These are phyloP conservation scores for Tamias sibiricus DNA, from an alignment of 2,113 vertebrate species.

Conservation along the genomic window DNA sequence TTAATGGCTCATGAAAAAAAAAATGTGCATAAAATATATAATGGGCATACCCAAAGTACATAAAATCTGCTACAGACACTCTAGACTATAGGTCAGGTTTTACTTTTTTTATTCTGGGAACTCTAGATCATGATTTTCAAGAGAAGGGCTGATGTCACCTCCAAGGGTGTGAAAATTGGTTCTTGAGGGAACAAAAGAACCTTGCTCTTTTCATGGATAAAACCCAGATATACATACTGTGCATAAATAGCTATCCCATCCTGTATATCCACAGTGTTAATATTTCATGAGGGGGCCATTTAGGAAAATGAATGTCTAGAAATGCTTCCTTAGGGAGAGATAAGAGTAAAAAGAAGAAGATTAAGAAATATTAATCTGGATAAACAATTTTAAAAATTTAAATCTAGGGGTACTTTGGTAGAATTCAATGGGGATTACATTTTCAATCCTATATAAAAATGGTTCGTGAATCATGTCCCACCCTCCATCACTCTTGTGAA, in stretches of 20 bases:
- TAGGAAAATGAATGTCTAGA: neutral
- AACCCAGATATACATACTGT: neutral
- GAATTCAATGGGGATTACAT: neutral
- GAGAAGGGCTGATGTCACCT: neutral
- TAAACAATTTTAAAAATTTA: neutral
- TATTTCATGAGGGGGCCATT: neutral
- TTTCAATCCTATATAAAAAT: neutral
- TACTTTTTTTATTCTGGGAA: neutral
- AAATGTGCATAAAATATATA: neutral
- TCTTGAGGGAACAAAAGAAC: neutral
- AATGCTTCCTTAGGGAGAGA: neutral
- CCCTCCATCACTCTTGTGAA: neutral
- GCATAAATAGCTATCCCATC: neutral
- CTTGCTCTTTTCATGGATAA: neutral
- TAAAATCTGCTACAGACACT: neutral
- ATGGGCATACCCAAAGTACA: neutral
- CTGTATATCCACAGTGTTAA: neutral
- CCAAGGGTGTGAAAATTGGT: neutral
- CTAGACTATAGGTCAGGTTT: neutral
- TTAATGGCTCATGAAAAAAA: neutral
- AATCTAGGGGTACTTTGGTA: neutral
- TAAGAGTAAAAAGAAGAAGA: neutral
- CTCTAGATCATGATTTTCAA: neutral
- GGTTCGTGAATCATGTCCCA: rapidly evolving
- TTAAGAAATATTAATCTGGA: neutral